phyloP scores from a whole-genome alignment of 1,140 invertebrate genomes.

The Phymastichus coffea region DNA sequence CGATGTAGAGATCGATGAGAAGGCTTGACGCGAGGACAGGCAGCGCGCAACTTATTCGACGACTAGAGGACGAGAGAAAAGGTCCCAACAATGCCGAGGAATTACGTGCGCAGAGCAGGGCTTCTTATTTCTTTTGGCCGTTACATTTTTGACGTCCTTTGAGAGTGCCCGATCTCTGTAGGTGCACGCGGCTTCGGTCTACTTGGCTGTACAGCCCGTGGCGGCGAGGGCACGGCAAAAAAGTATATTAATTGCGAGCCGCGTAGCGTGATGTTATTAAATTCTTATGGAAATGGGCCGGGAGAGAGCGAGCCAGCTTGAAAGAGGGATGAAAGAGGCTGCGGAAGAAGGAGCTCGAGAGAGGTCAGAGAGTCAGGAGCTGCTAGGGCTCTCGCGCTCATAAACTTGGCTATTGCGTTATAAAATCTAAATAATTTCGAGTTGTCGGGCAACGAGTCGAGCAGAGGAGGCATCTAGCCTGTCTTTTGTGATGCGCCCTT shows the following conservation, averaged over 20 bases:
- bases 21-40: no score
- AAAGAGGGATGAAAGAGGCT: not conserved
- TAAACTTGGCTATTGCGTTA: conserved; percentile 56
- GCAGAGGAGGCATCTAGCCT: not conserved
- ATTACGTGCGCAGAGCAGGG: conserved; percentile 27
- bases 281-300: conserved; percentile 55
- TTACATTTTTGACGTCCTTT: no score
- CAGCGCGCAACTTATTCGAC: not conserved
- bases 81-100: conserved; percentile 31
- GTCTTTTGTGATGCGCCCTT: not conserved
- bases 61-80: no score
- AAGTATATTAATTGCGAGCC: conserved; percentile 55
- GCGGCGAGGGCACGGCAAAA: no score
- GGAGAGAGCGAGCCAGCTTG: conserved; percentile 25
- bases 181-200: conserved; percentile 19
- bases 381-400: conserved; percentile 37
- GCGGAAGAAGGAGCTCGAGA: not conserved
- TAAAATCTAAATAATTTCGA: conserved; percentile 57
- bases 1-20: no score
- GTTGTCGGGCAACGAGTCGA: conserved; percentile 34
- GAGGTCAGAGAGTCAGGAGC: not conserved
- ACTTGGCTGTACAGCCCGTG: no score
- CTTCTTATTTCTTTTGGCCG: no score
- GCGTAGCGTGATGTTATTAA: conserved; percentile 55
- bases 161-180: conserved; percentile 23